Base-by-base conservation (phyloP, 2,888 invertebrate species). In the Lypha dubia region DNA sequence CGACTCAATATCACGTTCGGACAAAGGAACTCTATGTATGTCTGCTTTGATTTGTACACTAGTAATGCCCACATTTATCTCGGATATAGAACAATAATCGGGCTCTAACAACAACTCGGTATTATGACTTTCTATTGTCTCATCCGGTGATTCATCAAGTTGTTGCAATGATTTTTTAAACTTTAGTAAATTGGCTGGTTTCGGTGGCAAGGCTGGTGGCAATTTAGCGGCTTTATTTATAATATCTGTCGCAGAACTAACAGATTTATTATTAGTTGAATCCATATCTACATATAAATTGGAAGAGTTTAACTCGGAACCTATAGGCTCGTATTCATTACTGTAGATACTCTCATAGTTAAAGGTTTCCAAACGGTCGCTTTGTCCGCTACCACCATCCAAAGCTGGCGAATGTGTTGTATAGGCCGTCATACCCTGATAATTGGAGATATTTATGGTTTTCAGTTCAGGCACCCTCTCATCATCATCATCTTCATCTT, bases 141-240 rank as follows among this genome's bases (percentile, higher is more conserved):
- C 89, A 41, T 89, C 89, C 8, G 89, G 88, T 3, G 88, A 81
- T 65, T 89, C 89, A 2, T 89, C 88, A 3, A 90, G 86, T 56
- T 90, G 90, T 11, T 89, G 88, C 60, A 89, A 85, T 3, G 89
- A 90, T 63, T 93, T 94, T 93, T 95, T 93, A 93, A 95, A 93
- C 94, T 95, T 89, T 93, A 95, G 89, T 88, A 95, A 93, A 92
- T 95, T 95, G 87, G 95, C 94, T 88, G 96, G 96, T 92, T 96
- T 96, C 60, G 96, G 95, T 83, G 96, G 96, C 90, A 97, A 92
- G 86, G 96, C 95, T 74, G 96, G 96, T 80, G 96, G 96, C 86
- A 91, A 73, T 83, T 92, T 89, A 22, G 88, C 87, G 51, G 81
- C 88, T 88, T 85, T 87, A 62, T 20, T 88, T 5, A 22, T 4